Evolutionary conservation across 2,113 vertebrate genomes (phyloP).

Genomic region (Mirounga angustirostris): DNA sequence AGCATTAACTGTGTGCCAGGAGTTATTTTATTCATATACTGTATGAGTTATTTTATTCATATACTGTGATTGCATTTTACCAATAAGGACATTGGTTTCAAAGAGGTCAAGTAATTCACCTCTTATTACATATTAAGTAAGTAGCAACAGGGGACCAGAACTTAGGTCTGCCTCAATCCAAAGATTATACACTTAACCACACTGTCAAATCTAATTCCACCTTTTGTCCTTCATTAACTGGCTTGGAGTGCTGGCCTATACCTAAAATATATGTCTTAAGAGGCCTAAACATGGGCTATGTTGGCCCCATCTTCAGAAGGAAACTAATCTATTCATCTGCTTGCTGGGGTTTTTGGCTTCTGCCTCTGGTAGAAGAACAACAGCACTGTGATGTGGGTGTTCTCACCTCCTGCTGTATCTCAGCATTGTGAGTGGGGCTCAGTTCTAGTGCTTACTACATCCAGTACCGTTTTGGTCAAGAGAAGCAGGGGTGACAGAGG

Average conservation of each 20-base stretch:
- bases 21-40: slow-evolving; percentile 1
- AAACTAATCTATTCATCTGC: background rate
- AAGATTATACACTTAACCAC: background rate
- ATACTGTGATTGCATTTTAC: background rate
- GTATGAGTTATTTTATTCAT: background rate
- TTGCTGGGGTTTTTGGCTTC: background rate
- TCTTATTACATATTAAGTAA: background rate
- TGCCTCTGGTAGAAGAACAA: background rate
- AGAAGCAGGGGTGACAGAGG: background rate
- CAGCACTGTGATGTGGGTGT: background rate
- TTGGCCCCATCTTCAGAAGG: background rate
- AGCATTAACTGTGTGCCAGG: background rate
- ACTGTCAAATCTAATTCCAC: background rate
- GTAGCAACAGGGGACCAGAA: background rate
- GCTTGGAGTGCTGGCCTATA: background rate
- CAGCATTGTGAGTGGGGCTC: background rate
- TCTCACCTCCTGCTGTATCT: background rate
- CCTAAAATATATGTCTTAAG: background rate
- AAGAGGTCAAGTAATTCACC: background rate
- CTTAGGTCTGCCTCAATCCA: background rate
- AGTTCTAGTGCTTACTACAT: background rate
- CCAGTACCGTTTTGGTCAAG: background rate
- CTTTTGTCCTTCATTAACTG: background rate
- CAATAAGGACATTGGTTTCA: background rate
- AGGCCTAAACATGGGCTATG: background rate